phyloP scores from a whole-genome alignment of 2,888 invertebrate species.

The Conistra vaccinii region DNA sequence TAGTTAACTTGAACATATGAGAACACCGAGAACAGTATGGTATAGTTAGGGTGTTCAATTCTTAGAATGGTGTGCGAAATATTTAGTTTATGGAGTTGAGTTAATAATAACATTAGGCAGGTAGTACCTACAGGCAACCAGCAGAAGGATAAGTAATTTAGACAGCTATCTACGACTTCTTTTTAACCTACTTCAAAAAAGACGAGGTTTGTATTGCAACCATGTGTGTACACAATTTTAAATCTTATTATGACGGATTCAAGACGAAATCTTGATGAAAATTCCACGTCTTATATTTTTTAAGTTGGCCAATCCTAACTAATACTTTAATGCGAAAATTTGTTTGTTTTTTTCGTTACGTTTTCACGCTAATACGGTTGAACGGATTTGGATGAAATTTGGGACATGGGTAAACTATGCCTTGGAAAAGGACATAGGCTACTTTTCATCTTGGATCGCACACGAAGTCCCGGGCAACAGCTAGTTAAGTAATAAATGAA shows the following conservation, averaged over 20 bases:
- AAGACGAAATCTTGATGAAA: background rate
- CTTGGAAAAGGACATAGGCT: too few species aligned
- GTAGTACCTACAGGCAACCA: background rate
- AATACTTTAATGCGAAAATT: too few species aligned
- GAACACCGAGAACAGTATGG: constrained; percentile 23
- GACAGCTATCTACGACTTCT: background rate
- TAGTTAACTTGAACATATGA: constrained; percentile 41
- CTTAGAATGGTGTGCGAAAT: constrained; percentile 12
- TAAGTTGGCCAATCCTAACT: too few species aligned
- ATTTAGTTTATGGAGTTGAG: background rate
- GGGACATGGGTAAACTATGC: too few species aligned
- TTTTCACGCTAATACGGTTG: too few species aligned
- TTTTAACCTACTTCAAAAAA: background rate
- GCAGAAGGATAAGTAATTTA: background rate
- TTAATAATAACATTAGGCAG: background rate
- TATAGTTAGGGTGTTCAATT: constrained; percentile 19
- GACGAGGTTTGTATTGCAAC: background rate
- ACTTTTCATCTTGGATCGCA: too few species aligned
- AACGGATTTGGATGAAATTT: too few species aligned
- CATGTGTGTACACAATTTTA: background rate
- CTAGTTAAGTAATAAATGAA: background rate
- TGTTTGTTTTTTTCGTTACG: too few species aligned
- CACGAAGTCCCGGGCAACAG: too few species aligned
- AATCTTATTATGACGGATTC: background rate
- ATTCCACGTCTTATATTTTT: background rate